Conservation (phyloP, 2,797 vertebrate species). For the Tolypeutes matacus region DNA sequence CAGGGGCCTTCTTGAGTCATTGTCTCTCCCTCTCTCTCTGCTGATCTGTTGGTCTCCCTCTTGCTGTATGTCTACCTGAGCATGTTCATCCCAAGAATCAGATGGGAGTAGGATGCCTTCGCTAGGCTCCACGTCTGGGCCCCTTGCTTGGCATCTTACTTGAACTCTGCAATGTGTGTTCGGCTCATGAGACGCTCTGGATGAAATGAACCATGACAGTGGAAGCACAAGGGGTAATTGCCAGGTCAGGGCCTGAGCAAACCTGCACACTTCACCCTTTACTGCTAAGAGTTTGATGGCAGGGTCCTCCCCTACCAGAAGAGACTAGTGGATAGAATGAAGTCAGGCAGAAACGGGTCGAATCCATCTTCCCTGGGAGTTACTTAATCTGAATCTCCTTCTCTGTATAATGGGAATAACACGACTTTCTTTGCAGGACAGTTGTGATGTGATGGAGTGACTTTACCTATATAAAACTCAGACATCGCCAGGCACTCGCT, state of each 20-base stretch:
- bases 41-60: neutral
- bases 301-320: neutral
- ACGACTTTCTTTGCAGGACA: neutral
- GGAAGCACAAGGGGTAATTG: accelerated
- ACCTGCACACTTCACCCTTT: neutral
- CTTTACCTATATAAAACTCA: neutral
- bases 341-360: neutral
- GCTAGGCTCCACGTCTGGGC: neutral
- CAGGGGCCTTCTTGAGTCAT: neutral
- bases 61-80: neutral
- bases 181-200: neutral
- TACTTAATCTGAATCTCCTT: neutral
- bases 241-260: neutral
- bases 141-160: neutral
- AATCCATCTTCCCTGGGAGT: neutral
- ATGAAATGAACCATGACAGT: neutral
- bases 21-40: neutral
- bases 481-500: neutral
- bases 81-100: neutral
- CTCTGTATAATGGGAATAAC: neutral
- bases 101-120: neutral
- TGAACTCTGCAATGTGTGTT: neutral
- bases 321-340: neutral
- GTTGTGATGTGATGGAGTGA: neutral
- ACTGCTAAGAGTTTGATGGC: neutral